phyloP scores from a whole-genome alignment of 2,888 invertebrate species.

The Caenorhabditis angaria region DNA sequence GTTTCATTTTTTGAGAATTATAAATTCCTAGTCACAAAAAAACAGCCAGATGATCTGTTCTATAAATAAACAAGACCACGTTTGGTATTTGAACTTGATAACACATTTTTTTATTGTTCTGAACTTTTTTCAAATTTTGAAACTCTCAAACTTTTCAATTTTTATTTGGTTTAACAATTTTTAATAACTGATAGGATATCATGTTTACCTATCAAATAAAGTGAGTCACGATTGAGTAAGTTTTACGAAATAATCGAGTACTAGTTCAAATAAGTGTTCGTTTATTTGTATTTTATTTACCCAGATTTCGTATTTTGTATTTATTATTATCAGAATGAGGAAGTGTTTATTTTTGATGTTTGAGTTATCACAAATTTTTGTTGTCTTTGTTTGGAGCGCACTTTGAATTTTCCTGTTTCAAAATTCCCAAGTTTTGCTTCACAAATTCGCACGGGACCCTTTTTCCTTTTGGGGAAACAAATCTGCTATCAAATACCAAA shows the following conservation, averaged over 20 bases:
- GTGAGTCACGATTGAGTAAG: neutral
- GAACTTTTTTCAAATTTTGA: neutral
- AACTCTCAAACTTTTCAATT: neutral
- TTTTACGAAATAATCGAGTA: neutral
- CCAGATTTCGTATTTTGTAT: neutral
- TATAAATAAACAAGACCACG: neutral
- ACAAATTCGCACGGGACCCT: no score
- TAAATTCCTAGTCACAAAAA: no score
- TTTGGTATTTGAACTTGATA: constrained; percentile 4
- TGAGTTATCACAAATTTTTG: no score
- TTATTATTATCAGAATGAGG: neutral
- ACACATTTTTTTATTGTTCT: neutral
- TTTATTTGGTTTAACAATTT: no score
- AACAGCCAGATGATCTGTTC: neutral
- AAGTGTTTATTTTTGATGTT: neutral
- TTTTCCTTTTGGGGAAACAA: no score
- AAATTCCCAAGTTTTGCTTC: no score
- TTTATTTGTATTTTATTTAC: neutral
- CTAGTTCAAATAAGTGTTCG: constrained; percentile 2
- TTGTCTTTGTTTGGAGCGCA: no score
- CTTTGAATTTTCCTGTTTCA: no score
- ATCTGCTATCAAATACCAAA: no score
- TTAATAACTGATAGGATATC: no score
- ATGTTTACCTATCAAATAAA: constrained; percentile 1
- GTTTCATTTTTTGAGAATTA: neutral